Conservation (phyloP, 1,140 invertebrate species). For the Thaumatotibia leucotreta region DNA sequence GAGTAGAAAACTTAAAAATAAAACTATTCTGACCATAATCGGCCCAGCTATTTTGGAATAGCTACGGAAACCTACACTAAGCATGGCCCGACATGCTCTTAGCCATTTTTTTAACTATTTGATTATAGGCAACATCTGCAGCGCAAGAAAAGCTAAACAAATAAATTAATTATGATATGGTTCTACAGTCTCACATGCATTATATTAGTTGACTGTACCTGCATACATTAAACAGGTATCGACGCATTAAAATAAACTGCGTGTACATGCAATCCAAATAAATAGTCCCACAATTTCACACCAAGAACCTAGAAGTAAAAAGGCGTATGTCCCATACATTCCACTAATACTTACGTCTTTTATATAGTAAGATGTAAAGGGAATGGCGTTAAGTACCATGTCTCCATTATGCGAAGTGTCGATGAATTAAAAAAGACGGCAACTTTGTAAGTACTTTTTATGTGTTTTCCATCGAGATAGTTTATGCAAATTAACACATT, state of each 20-base stretch:
- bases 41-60: no score
- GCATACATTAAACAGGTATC: background rate
- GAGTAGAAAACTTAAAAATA: no score
- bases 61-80: no score
- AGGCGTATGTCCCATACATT: background rate
- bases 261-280: background rate
- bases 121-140: no score
- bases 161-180: no score
- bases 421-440: background rate
- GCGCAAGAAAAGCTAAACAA: no score
- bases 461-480: background rate
- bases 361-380: background rate
- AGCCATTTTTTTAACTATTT: no score
- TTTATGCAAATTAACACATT: background rate
- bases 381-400: background rate
- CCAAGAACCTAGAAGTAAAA: background rate
- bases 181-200: no score
- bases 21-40: no score
- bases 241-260: background rate
- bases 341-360: background rate
- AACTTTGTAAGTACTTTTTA: background rate
- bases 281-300: background rate
- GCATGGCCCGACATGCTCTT: no score
- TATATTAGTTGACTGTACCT: no score
- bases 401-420: background rate